Evolutionary conservation across 2,888 invertebrate genomes (phyloP), one percentile per base, ranked within the genome.

Genomic region (Oscheius sp.): DNA sequence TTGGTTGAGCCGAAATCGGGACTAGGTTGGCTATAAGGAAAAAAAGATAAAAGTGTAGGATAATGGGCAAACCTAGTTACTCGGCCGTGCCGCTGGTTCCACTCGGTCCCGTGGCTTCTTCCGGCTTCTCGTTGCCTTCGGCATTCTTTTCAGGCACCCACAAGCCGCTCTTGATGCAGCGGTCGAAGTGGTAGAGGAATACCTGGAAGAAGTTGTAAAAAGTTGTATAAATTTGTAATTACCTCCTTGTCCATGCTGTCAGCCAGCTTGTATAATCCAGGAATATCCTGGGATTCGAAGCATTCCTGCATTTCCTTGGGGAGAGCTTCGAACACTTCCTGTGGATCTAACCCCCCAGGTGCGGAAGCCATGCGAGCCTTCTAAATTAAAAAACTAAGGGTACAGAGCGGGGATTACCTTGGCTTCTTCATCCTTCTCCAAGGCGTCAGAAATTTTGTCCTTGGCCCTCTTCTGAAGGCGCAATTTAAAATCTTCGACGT

Each of bases 281-380:
- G 92, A 77, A 96, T 93, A 89, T 99, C 94, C 90, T 95, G 94
- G 0, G 83, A 82, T 81, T 92, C 91, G 88, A 92, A 92, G 77
- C 91, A 92, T 61, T 91, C 88, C 80, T 90, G 89, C 86, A 92
- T 86, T 70, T 87, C 88, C 90, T 94, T 93, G 76, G 99, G 99
- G 73, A 99, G 91, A 77, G 93, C 92, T 87, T 97, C 95, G 88
- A 96, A 95, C 0, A 99, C 98, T 91, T 99, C 98, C 3, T 94
- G 92, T 0, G 98, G 98, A 90, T 99, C 99, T 18, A 99, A 91
- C 0, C 98, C 98, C 16, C 99, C 99, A 0, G 99, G 99, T 0
- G 98, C 97, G 13, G 96, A 90, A 43, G 96, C 91, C 68, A 93
- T 93, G 87, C 94, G 91, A 71, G 92, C 91, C 85, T 96, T 96